A percentile compares a stretch with the other conserved stretches of the same genome.
These are phyloP conservation scores for Agrotis ipsilon DNA, from an alignment of 2,888 invertebrate species.

Conservation along the genomic window DNA sequence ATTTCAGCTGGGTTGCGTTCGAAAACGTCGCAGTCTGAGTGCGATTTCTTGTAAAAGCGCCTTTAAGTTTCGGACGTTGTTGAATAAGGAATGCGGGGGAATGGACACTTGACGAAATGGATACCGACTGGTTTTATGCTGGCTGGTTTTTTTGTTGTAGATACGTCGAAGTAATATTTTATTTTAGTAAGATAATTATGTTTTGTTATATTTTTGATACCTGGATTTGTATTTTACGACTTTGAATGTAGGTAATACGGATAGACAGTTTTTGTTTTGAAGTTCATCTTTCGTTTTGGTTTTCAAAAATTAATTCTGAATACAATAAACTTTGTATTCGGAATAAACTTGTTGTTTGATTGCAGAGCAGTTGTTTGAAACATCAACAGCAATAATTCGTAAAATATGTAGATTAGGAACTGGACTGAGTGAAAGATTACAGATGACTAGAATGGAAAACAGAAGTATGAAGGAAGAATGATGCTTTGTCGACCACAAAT, in stretches of 20 bases:
- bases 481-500: no score
- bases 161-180: conserved; percentile 43
- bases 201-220: conserved; percentile 3
- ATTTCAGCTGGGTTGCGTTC: conserved; percentile 79
- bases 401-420: no score
- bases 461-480: no score
- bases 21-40: conserved; percentile 80
- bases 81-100: conserved; percentile 88
- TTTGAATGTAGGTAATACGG: neutral
- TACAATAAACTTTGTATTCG: no score
- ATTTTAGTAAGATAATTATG: conserved; percentile 26
- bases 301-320: no score
- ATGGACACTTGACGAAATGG: conserved; percentile 72
- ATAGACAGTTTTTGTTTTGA: neutral
- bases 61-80: conserved; percentile 86
- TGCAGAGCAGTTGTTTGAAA: neutral
- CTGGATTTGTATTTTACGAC: neutral
- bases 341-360: neutral
- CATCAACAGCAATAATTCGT: no score
- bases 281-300: neutral
- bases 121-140: conserved; percentile 57
- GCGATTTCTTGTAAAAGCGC: conserved; percentile 88
- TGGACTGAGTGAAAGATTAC: no score
- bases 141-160: conserved; percentile 67
- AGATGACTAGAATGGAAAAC: no score